phyloP scores from a whole-genome alignment of 2,888 invertebrate species.

The Orthosia cruda region DNA sequence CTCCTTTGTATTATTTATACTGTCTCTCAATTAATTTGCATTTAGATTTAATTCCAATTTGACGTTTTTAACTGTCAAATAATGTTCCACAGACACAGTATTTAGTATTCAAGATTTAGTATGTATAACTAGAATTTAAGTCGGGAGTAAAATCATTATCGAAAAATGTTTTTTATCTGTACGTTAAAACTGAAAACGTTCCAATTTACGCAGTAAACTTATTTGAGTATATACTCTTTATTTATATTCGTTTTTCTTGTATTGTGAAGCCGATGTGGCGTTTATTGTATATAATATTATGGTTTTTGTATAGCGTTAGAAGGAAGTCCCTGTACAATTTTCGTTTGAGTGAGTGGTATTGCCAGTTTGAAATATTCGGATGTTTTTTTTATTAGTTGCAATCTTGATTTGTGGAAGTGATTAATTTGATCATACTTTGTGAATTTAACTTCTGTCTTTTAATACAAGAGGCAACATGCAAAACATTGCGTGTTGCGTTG shows the following conservation, averaged over 20 bases:
- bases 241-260: slow-evolving; percentile 73
- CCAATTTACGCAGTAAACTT: slow-evolving; percentile 74
- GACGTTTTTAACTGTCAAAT: slow-evolving; percentile 38
- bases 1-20: background rate
- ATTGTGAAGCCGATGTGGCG: slow-evolving; percentile 60
- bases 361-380: slow-evolving; percentile 27
- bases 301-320: slow-evolving; percentile 64
- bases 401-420: background rate
- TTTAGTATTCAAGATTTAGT: slow-evolving; percentile 79
- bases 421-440: slow-evolving; percentile 7
- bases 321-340: slow-evolving; percentile 62
- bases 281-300: slow-evolving; percentile 76
- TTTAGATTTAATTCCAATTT: slow-evolving; percentile 6
- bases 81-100: slow-evolving; percentile 60
- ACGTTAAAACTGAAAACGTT: slow-evolving; percentile 63
- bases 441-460: background rate
- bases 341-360: slow-evolving; percentile 60
- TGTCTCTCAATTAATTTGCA: background rate
- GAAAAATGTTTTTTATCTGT: slow-evolving; percentile 62
- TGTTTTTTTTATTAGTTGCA: slow-evolving; percentile 5
- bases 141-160: slow-evolving; percentile 70
- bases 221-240: slow-evolving; percentile 73
- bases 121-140: slow-evolving; percentile 79
- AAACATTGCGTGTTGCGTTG: background rate
- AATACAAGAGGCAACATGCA: background rate